phyloP scores from a whole-genome alignment of 2,888 invertebrate genomes.

The Tinea pellionella region DNA sequence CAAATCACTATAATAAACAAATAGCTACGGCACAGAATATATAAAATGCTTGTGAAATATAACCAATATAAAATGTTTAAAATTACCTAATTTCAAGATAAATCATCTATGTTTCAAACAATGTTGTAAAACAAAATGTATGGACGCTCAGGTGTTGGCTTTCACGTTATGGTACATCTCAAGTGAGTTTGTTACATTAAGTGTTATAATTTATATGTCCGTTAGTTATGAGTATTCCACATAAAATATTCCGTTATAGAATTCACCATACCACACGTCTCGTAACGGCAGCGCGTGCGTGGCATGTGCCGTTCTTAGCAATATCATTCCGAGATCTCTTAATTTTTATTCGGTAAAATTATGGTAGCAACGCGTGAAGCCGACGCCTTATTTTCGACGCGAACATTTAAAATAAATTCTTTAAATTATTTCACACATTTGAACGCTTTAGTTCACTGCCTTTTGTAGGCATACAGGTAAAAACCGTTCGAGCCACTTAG shows the following conservation, averaged over 20 bases:
- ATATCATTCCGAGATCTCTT: slow-evolving; percentile 25
- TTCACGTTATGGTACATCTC: too few species aligned
- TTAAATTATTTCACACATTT: neutral
- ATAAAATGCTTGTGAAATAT: too few species aligned
- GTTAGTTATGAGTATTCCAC: slow-evolving; percentile 33
- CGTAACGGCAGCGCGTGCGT: slow-evolving; percentile 36
- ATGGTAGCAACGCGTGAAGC: neutral
- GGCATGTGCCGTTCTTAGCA: slow-evolving; percentile 33
- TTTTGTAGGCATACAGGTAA: too few species aligned
- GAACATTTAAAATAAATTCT: neutral
- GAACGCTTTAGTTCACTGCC: too few species aligned
- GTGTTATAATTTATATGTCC: slow-evolving; percentile 29
- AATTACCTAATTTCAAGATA: too few species aligned
- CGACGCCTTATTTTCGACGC: neutral
- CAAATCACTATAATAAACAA: too few species aligned
- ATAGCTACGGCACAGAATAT: too few species aligned
- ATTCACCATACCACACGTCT: slow-evolving; percentile 36
- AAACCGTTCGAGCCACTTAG: too few species aligned
- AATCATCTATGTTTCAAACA: too few species aligned
- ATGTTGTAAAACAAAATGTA: too few species aligned
- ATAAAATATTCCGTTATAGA: slow-evolving; percentile 44
- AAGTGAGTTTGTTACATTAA: slow-evolving; percentile 23
- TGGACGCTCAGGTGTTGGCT: too few species aligned
- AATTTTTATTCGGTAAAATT: slow-evolving; percentile 12
- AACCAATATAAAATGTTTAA: too few species aligned